These are phyloP conservation scores for Cryptocephalus primarius DNA, from an alignment of 2,888 invertebrate species.

Conservation along the genomic window DNA sequence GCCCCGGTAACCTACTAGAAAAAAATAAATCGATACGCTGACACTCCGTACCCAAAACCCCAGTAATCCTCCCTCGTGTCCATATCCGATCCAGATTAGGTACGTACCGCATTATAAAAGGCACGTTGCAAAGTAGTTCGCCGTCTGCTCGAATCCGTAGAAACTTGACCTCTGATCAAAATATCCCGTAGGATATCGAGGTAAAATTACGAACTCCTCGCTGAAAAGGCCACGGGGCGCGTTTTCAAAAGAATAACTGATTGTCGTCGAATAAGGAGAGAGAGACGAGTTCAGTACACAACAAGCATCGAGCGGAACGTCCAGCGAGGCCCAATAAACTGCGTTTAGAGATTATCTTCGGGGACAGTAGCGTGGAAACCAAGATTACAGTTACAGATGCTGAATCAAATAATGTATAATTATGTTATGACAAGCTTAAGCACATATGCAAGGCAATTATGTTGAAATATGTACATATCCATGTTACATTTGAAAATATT, in stretches of 20 bases:
- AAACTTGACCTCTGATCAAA: conserved; percentile 30
- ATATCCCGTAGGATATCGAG: conserved; percentile 28
- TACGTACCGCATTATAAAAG: conserved; percentile 5
- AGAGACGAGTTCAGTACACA: conserved; percentile 1
- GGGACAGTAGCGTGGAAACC: too few species aligned
- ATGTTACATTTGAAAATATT: too few species aligned
- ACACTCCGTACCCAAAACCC: too few species aligned
- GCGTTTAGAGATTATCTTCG: too few species aligned
- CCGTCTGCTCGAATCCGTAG: conserved; percentile 13
- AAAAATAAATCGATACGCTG: too few species aligned
- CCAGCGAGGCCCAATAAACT: background rate
- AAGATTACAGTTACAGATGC: conserved; percentile 7
- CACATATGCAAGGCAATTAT: too few species aligned
- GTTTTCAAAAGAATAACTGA: conserved; percentile 35
- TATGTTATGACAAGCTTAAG: too few species aligned
- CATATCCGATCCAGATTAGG: too few species aligned
- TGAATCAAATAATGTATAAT: conserved; percentile 13
- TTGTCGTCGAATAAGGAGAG: conserved; percentile 30
- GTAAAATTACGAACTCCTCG: conserved; percentile 32
- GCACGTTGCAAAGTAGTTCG: too few species aligned
- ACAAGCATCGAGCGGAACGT: conserved; percentile 5
- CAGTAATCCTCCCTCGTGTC: too few species aligned
- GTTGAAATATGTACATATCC: too few species aligned
- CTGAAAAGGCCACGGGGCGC: conserved; percentile 33
- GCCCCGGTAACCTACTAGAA: too few species aligned